A percentile compares a stretch with the other conserved stretches of the same genome.
phyloP scores from a whole-genome alignment of 2,113 vertebrate genomes.

The Dermatemys mawii region DNA sequence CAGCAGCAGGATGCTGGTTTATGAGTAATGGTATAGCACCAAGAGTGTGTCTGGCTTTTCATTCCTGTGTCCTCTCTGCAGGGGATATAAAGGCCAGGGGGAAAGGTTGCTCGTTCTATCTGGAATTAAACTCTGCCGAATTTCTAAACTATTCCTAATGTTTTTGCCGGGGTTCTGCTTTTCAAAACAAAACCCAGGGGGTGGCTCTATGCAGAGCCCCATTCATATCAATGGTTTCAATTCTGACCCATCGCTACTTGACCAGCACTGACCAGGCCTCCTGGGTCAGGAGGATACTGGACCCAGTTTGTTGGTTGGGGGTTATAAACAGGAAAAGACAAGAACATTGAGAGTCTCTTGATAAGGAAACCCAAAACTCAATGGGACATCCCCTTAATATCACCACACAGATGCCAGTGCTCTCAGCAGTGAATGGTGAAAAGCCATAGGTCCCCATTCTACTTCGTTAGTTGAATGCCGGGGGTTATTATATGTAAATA shows the following conservation, averaged over 20 bases:
- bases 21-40: constrained; percentile 45
- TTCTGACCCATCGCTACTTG: not conserved
- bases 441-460: accelerated
- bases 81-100: not conserved
- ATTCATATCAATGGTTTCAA: not conserved
- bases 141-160: not conserved
- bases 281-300: accelerated
- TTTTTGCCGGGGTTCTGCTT: not conserved
- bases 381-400: accelerated
- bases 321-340: not conserved
- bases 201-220: not conserved
- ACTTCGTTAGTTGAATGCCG: not conserved
- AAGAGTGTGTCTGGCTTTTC: constrained; percentile 30
- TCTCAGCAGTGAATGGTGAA: not conserved
- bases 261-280: accelerated
- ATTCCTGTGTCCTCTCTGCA: not conserved
- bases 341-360: accelerated
- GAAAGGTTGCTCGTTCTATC: not conserved
- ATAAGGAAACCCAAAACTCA: accelerated
- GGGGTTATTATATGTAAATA: not conserved
- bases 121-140: not conserved
- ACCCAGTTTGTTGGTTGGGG: not conserved
- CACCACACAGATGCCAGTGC: not conserved
- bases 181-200: not conserved
- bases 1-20: constrained; percentile 40